Base-by-base conservation (phyloP, 2,888 invertebrate species). In the Allygus modestus region DNA sequence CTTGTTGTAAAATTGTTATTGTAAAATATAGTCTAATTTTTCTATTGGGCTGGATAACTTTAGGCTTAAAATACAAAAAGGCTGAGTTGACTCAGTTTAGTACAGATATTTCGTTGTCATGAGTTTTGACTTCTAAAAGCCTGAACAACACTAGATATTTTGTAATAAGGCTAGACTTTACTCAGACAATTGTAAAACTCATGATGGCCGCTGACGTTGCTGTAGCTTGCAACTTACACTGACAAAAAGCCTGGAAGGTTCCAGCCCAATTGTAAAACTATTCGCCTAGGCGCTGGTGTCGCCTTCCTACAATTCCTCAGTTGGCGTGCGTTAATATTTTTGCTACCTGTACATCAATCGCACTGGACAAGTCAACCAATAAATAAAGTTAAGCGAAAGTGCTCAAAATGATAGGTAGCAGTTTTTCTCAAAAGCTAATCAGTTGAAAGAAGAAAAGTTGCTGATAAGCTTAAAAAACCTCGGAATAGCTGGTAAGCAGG, bases 231-330 rank as follows among this genome's bases (percentile, higher is more conserved):
- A 65, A 26, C 20, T 23, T 65, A 7, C 65, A 65, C 23, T 65
- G 23, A 65, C 65, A 65, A 26, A 65, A 65, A 65, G 65, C 65
- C 65, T 65, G 26, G 26, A 65, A 5, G 65, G 65, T 65, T 65
- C 26, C 65, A 65, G 65, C 65, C 65, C 20, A n/a, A n/a, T 65
- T 20, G 65, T 65, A 65, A n/a, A 65, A 12, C 65, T 7, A 26
- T 37, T 37, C 65, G 23, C 65, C 65, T 20, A 9, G 23, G 65
- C 65, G 65, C 65, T 26, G 26, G 20, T 65, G 65, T 26, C 65
- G 65, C 65, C 26, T 65, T n/a, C 26, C 65, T 23, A 65, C 5
- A 26, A 65, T 20, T 26, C 65, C 26, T 26, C 65, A 26, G 26
- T 65, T 65, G n/a, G n/a, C n/a, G n/a, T n/a, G n/a, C 9, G 23